Base-by-base conservation (phyloP, 2,888 invertebrate species). In the Campoplex nolae region DNA sequence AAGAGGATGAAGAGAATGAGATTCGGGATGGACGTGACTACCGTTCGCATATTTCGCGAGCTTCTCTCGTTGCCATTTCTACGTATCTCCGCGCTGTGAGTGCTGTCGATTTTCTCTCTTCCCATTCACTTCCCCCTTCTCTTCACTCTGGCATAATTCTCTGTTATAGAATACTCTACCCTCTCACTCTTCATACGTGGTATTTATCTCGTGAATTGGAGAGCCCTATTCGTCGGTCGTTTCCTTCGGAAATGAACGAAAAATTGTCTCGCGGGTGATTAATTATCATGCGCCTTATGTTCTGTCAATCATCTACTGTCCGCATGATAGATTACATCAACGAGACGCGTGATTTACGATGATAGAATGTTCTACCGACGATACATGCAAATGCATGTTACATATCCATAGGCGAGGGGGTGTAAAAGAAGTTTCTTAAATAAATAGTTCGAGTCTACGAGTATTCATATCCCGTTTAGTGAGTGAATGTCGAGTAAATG, bases 11-110 rank as follows among this genome's bases (percentile, higher is more conserved):
- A 68, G 83, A 79, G 76, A 86, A 85, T 88, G 83, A 87, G 78
- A 83, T 79, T 74, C 83, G 83, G 82, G 16, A 83, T 86, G 83
- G 73, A 79, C 84, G 81, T 88, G 87, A 88, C 88, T 89, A 89
- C 88, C 88, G 87, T 88, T 89, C 88, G 88, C 88, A 88, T 86
- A 89, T 86, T 88, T 89, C 84, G 86, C 88, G 86, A 86, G 85
- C 84, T 76, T 83, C 83, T 88, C 81, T 86, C 79, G 85, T 88
- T 88, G 84, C 78, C 67, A 78, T 84, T 71, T 80, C 71, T 76
- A 62, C 48, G 58, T 70, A 56, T 18, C 32, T 67, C n/a, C 48
- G 54, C 28, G 42, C 67, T 35, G 70, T 18, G 92, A 93, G 75
- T 56, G 74, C 32, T 77, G 79, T 74, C 74, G 76, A 80, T 80